Base-by-base conservation (phyloP, 2,797 vertebrate species). In the Petrocephalus schoutedeni region DNA sequence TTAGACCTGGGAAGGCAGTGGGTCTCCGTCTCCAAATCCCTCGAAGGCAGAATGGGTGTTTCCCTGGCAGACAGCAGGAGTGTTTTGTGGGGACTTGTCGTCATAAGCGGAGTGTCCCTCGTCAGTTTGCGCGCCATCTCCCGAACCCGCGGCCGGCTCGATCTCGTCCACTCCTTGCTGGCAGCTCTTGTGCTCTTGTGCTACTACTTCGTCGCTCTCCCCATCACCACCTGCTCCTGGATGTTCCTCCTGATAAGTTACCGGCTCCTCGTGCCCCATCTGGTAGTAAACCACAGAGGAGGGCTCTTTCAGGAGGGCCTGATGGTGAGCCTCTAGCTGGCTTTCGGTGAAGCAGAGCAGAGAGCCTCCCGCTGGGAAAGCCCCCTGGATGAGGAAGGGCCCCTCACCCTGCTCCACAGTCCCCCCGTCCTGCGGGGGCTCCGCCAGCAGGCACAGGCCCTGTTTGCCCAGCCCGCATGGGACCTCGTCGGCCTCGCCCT, bases 341-440 rank as follows among this genome's bases (percentile, higher is more conserved):
- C 92, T 91, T 85, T 97, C 96, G 0, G 96, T 92, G 89, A 98
- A 97, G 94, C 98, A 98, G 9, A 99, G 94, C 51, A 98, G 96
- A 0, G 97, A 95, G 0, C 97, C 93, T 4, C 96, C 97, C 0
- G 96, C 94, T 4, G 97, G 96, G 87, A 99, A 96, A 67, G 96
- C 96, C 0, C 97, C 96, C 53, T 98, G 97, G 89, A 98, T 94
- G 91, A 99, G 96, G 89, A 97, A 93, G 1, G 95, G 84, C 8
- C 97, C 94, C 89, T 95, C 94, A 4, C 82, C 92, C 0, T 93
- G 92, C 57, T 53, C 87, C 80, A 45, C 86, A 3, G 32, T 28
- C 90, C 92, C 94, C 91, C 89, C 92, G 4, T 89, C 92, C 87
- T 85, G 91, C 88, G 97, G 91, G 3, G 95, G 94, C 28, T 95